These are phyloP conservation scores for Listronotus oregonensis DNA, from an alignment of 1,140 invertebrate genomes.

Conservation along the genomic window DNA sequence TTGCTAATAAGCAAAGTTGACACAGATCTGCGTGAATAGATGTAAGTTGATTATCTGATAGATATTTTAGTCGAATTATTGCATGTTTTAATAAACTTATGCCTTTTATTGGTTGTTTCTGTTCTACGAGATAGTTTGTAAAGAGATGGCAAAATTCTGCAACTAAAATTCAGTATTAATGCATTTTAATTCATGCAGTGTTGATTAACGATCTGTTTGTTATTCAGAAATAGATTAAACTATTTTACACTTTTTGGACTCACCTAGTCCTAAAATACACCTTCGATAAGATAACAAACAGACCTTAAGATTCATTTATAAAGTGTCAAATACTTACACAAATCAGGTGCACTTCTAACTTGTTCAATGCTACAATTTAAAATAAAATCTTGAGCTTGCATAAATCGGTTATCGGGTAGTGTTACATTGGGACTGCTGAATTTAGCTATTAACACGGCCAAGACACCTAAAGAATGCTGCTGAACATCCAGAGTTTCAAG, in stretches of 20 bases:
- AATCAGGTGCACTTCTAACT: slow-evolving; percentile 80
- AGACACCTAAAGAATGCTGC: slow-evolving; percentile 84
- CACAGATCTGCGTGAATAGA: slow-evolving; percentile 93
- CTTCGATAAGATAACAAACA: too few relatives aligned
- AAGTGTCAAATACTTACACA: slow-evolving; percentile 68
- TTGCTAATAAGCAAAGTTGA: slow-evolving; percentile 87
- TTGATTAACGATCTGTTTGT: too few relatives aligned
- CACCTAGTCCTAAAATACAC: too few relatives aligned
- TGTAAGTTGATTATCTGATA: slow-evolving; percentile 86
- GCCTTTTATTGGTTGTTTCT: slow-evolving; percentile 79
- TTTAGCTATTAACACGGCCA: slow-evolving; percentile 82
- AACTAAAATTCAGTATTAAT: slow-evolving; percentile 64
- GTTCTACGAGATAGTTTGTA: slow-evolving; percentile 76
- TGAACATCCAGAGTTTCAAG: slow-evolving; percentile 86
- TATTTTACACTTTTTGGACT: too few relatives aligned
- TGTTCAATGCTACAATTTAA: slow-evolving; percentile 84
- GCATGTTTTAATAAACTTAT: slow-evolving; percentile 84
- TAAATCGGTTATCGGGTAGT: slow-evolving; percentile 52
- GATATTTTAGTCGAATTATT: slow-evolving; percentile 81
- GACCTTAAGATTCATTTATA: too few relatives aligned
- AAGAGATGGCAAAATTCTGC: slow-evolving; percentile 86
- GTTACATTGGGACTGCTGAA: slow-evolving; percentile 61
- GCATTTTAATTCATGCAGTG: too few relatives aligned
- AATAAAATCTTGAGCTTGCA: slow-evolving; percentile 80
- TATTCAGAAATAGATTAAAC: too few relatives aligned